A percentile compares a stretch with the other conserved stretches of the same genome.
Conservation (phyloP, 2,797 vertebrate genomes). For the Scyliorhinus canicula region DNA sequence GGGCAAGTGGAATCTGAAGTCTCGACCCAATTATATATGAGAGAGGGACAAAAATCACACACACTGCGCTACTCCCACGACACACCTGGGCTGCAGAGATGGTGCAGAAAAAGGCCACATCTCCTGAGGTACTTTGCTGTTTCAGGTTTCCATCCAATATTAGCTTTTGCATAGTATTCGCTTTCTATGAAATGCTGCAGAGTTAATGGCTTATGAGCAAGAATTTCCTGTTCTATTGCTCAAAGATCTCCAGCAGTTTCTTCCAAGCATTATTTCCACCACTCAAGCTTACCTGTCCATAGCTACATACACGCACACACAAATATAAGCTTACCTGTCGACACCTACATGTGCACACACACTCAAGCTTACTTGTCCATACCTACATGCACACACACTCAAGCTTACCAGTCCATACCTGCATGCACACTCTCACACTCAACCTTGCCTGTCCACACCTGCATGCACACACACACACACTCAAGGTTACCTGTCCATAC, state of each 20-base stretch:
- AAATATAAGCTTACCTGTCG: too few species aligned
- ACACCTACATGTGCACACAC: too few species aligned
- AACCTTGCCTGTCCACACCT: too few species aligned
- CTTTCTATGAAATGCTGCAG: neutral
- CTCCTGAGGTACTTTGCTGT: neutral
- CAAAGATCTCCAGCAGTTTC: neutral
- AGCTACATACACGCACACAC: too few species aligned
- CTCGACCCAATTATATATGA: conserved; percentile 9
- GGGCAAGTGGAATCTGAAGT: conserved; percentile 22
- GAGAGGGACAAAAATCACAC: neutral
- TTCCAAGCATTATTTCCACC: neutral
- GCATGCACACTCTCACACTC: too few species aligned
- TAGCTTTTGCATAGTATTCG: neutral
- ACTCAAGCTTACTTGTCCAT: too few species aligned
- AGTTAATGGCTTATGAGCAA: neutral
- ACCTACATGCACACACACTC: too few species aligned
- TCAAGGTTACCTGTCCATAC: too few species aligned
- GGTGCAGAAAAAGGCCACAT: neutral
- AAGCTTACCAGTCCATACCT: too few species aligned
- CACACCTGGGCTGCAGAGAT: neutral
- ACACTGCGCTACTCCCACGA: neutral
- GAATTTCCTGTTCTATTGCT: neutral
- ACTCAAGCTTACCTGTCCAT: neutral
- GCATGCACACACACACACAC: too few species aligned
- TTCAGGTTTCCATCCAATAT: neutral